Percentiles rank a stretch among this genome's conserved stretches.
These are phyloP conservation scores for Empidonax traillii DNA, from an alignment of 2,113 vertebrate species.

Conservation along the genomic window DNA sequence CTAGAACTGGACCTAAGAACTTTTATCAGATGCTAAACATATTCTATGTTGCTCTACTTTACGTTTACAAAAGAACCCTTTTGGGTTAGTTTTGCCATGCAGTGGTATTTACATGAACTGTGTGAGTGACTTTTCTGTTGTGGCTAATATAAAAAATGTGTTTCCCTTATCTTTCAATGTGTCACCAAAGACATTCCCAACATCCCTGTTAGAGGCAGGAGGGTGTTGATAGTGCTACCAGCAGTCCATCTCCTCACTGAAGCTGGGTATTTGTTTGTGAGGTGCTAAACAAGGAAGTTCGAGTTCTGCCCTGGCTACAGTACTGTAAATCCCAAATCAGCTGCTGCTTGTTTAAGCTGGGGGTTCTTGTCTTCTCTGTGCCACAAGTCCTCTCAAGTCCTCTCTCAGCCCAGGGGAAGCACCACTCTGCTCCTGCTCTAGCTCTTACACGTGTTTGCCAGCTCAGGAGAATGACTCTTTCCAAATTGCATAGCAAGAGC, in stretches of 20 bases:
- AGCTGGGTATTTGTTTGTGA: not conserved
- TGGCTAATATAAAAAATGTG: not conserved
- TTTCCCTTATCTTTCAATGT: not conserved
- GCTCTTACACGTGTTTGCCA: not conserved
- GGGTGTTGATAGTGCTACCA: not conserved
- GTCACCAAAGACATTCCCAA: not conserved
- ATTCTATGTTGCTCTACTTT: not conserved
- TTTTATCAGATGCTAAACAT: not conserved
- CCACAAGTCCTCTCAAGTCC: not conserved
- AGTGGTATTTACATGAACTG: not conserved
- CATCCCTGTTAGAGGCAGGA: not conserved
- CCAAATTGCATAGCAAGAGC: not conserved
- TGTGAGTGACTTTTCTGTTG: not conserved
- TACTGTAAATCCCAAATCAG: not conserved
- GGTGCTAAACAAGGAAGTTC: not conserved
- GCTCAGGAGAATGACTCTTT: not conserved
- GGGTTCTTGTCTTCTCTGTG: not conserved
- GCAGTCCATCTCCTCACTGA: not conserved
- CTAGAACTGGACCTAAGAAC: not conserved
- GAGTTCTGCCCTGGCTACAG: not conserved
- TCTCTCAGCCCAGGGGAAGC: not conserved
- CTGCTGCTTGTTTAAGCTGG: not conserved
- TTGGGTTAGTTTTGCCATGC: not conserved
- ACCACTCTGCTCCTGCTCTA: not conserved
- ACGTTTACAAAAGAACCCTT: not conserved